Evolutionary conservation across 2,797 vertebrate genomes (phyloP).

Genomic region (Microctenopoma lineatum): DNA sequence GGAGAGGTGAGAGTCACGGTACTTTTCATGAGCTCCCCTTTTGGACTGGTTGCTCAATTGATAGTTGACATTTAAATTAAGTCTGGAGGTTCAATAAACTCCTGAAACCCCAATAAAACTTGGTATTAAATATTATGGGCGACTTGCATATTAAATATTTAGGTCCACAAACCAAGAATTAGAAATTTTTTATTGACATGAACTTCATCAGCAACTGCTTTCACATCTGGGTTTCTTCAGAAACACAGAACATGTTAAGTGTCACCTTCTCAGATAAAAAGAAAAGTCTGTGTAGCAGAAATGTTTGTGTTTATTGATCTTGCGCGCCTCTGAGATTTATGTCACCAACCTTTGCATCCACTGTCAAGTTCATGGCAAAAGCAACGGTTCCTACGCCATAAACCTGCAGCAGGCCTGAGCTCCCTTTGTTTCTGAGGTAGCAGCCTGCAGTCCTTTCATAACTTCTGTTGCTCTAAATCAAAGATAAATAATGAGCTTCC

Average conservation of each 20-base stretch:
- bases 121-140: background rate
- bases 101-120: background rate
- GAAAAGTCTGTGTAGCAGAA: background rate
- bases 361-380: constrained; percentile 19
- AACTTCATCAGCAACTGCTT: background rate
- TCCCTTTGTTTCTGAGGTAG: constrained; percentile 45
- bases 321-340: constrained; percentile 9
- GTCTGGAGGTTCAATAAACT: constrained; percentile 3
- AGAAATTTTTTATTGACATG: background rate
- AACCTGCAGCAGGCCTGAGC: constrained; percentile 37
- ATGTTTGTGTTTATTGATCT: background rate
- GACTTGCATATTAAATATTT: too few species aligned
- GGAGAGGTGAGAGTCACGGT: constrained; percentile 65
- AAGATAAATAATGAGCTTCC: constrained; percentile 61
- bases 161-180: too few species aligned
- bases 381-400: constrained; percentile 40
- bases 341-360: constrained; percentile 1
- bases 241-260: background rate
- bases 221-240: background rate
- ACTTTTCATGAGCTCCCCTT: constrained; percentile 49
- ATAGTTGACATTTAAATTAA: constrained; percentile 48
- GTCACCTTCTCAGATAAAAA: background rate
- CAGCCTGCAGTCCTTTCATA: constrained; percentile 40
- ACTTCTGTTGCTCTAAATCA: constrained; percentile 57
- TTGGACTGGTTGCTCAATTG: constrained; percentile 37